A percentile compares a stretch with the other conserved stretches of the same genome.
phyloP scores from a whole-genome alignment of 1,140 invertebrate species.

The Pseudachorutes palmiensis region DNA sequence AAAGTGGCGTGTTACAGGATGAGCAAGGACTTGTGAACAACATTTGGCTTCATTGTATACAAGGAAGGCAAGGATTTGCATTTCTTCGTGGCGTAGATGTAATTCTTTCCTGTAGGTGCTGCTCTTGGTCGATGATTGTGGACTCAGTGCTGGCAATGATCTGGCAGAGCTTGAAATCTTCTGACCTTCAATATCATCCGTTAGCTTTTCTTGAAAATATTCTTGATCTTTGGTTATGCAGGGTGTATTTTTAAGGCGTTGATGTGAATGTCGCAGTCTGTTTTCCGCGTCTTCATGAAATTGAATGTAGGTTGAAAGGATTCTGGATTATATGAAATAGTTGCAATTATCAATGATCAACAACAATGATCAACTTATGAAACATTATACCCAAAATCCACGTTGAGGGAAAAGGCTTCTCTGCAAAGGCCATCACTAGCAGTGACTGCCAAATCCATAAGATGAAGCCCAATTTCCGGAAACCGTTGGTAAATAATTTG shows the following conservation, averaged over 20 bases:
- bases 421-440: background rate
- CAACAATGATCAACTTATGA: background rate
- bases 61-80: background rate
- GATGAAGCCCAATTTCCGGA: background rate
- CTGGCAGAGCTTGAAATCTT: background rate
- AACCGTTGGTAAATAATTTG: background rate
- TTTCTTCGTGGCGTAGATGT: background rate
- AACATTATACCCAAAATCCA: background rate
- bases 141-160: no score
- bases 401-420: background rate
- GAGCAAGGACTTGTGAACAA: background rate
- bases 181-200: background rate
- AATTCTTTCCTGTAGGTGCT: background rate
- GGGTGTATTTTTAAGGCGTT: background rate
- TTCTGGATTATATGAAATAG: background rate
- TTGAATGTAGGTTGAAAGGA: background rate
- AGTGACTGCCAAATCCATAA: constrained; percentile 2
- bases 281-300: background rate
- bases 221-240: background rate
- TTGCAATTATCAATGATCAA: background rate
- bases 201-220: background rate
- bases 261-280: background rate
- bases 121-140: background rate
- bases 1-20: constrained; percentile 3
- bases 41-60: background rate